Percentiles rank a stretch among this genome's conserved stretches.
Evolutionary conservation across 37 sponge, comb jelly and placozoan species (phyloP).

Genomic region (Mnemiopsis leidyi): DNA sequence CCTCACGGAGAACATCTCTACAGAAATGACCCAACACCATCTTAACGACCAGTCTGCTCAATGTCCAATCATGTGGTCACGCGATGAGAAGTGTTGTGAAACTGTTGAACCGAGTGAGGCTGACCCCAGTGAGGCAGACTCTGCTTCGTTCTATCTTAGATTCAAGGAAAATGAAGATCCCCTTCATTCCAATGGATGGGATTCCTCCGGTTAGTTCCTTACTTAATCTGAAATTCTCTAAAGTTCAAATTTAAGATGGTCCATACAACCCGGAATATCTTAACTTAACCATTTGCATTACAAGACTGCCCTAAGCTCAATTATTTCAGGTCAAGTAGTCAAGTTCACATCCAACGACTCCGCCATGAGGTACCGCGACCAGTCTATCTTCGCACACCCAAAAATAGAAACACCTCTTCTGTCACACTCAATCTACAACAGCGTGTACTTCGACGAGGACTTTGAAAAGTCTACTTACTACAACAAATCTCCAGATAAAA

Average conservation of each 20-base stretch:
- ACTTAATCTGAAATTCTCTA: background rate
- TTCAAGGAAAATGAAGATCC: conserved; percentile 60
- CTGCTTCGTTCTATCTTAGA: conserved; percentile 20
- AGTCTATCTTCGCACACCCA: conserved; percentile 34
- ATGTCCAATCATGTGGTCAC: background rate
- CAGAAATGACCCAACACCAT: background rate
- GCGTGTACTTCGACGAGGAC: conserved; percentile 20
- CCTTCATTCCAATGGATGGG: background rate
- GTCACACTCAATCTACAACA: conserved; percentile 43
- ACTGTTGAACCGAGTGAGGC: background rate
- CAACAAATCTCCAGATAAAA: background rate
- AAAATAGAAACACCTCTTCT: conserved; percentile 27
- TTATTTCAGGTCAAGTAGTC: background rate
- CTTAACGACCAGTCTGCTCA: background rate
- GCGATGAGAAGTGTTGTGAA: background rate
- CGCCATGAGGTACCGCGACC: background rate
- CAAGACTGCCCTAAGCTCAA: background rate
- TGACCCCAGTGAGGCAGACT: background rate
- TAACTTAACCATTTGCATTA: no score
- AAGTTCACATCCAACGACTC: background rate
- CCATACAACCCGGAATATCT: no score
- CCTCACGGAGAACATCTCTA: background rate
- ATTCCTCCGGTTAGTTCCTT: background rate
- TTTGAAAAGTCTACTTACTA: background rate
- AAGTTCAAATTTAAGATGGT: no score